Evolutionary conservation across 1,140 invertebrate species (phyloP), one percentile per base, ranked within the genome.

Genomic region (Wasmannia auropunctata): DNA sequence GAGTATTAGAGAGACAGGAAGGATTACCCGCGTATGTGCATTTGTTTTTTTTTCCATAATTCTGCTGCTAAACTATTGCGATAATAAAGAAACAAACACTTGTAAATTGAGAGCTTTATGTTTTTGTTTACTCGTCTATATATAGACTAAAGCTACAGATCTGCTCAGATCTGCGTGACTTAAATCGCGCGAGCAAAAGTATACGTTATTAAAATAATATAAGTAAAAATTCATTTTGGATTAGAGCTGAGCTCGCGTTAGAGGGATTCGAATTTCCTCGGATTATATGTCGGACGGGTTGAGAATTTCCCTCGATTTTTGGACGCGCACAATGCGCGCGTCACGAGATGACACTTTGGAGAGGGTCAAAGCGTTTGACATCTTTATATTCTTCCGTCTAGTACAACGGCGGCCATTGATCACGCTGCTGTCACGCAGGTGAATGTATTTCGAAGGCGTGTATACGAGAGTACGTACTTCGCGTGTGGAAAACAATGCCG

Each of bases 401-500:
- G 28, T 40, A 58, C 79, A 72, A 72, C 79, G 65, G 56, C 25
- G n/a, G 65, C 65, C 79, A 81, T 81, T 81, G 79, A 81, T 81
- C 79, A 72, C 79, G 65, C 25, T 34, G 63, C 34, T 81, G 79
- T 81, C 79, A 81, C 65, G 79, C 79, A 28, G 34, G 65, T 72
- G 79, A 81, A 81, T 81, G 65, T 51, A 43, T 56, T 81, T 81
- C 22, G 79, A 81, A 72, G 79, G 49, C 65, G 51, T 43, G 37
- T 54, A 40, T 40, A n/a, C 16, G 79, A 81, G 79, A 81, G 54
- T 70, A 65, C 49, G 65, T n/a, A n/a, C 65, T 37, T 67, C 22
- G 19, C 49, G 34, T 54, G 65, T 54, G 65, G 63, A 54, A 72
- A 81, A 81, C 79, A 81, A 81, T 81, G 49, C 79, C 79, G 22